Conservation (phyloP, 2,113 vertebrate species). For the Campylorhamphus procurvoides region DNA sequence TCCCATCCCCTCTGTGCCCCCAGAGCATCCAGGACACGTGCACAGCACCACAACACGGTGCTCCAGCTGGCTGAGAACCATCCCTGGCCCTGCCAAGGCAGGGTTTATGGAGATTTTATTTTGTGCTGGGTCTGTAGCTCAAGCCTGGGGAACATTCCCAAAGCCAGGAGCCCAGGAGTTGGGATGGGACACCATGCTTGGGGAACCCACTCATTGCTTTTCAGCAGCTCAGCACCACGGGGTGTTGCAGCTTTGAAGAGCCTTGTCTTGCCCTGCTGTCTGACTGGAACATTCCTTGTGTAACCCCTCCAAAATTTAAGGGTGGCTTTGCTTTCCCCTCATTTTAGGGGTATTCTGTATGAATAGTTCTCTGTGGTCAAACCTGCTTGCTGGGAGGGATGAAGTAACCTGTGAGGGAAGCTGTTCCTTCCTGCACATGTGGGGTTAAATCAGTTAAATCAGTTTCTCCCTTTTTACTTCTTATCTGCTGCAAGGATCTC, state of each 20-base stretch:
- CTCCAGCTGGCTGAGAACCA: background rate
- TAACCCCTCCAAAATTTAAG: background rate
- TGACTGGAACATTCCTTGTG: background rate
- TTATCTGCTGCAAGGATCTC: background rate
- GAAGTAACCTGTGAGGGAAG: background rate
- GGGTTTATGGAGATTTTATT: background rate
- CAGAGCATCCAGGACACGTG: accelerated
- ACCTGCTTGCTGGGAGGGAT: background rate
- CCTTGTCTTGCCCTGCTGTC: background rate
- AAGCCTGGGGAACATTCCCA: background rate
- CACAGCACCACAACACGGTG: background rate
- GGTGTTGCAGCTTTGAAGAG: background rate
- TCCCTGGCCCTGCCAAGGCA: background rate
- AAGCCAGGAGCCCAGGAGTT: accelerated
- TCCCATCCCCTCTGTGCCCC: background rate
- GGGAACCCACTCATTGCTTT: background rate
- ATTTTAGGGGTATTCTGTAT: background rate
- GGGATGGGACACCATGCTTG: background rate
- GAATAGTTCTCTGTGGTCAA: background rate
- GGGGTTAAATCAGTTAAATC: background rate
- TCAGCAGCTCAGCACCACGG: accelerated
- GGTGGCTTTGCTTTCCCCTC: background rate
- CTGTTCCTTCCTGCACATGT: background rate
- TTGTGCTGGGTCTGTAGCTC: background rate
- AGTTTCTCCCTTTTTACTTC: background rate